A percentile compares a stretch with the other conserved stretches of the same genome.
phyloP scores from a whole-genome alignment of 1,140 invertebrate species.

The Brachionus sp. region DNA sequence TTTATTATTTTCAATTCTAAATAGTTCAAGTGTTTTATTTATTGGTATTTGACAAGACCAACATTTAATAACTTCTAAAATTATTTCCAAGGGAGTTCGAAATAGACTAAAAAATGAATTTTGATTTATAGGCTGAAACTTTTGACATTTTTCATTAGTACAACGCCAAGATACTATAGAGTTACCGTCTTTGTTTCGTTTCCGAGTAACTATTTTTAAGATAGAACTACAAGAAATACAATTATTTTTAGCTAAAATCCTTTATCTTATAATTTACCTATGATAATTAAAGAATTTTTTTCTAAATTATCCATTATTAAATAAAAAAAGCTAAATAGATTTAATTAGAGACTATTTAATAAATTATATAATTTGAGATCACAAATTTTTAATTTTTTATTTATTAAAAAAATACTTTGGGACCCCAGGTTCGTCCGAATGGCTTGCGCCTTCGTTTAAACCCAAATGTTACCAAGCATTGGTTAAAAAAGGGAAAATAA shows the following conservation, averaged over 20 bases:
- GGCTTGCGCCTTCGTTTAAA: too few species aligned
- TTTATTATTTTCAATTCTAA: neutral
- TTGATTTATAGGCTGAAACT: neutral
- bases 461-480: too few species aligned
- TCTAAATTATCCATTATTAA: neutral
- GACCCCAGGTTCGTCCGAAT: too few species aligned
- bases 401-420: too few species aligned
- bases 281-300: too few species aligned
- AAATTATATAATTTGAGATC: too few species aligned
- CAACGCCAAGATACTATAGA: neutral
- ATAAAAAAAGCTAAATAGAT: neutral
- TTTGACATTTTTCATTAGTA: neutral
- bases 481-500: too few species aligned
- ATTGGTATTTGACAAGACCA: neutral
- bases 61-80: neutral
- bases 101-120: constrained; percentile 14
- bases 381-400: too few species aligned
- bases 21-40: neutral
- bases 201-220: neutral
- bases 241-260: constrained; percentile 7
- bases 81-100: neutral
- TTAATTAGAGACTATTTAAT: neutral
- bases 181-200: neutral
- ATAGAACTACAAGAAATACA: too few species aligned
- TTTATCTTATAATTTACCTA: too few species aligned